Evolutionary conservation across 30 jellyfish, hydroid and myxozoan species (phyloP).

Genomic region (Catostylus mosaicus): DNA sequence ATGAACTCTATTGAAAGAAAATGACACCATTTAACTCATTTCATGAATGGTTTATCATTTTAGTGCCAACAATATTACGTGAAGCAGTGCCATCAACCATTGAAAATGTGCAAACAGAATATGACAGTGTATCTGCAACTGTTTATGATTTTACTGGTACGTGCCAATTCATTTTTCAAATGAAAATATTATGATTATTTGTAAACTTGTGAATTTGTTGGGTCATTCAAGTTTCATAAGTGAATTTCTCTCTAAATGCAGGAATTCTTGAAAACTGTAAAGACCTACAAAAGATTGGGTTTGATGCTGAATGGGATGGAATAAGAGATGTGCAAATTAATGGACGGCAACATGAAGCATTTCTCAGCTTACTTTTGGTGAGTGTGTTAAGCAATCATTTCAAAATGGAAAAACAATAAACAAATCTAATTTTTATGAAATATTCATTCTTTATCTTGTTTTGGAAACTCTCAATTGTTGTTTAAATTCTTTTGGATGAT

Average conservation of each 20-base stretch:
- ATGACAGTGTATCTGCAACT: constrained; percentile 42
- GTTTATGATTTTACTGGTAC: constrained; percentile 71
- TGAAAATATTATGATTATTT: too few species aligned
- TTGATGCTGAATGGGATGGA: constrained; percentile 58
- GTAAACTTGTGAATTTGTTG: too few species aligned
- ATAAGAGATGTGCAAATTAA: constrained; percentile 80
- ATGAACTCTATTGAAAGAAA: too few species aligned
- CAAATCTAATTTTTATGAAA: too few species aligned
- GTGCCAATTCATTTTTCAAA: too few species aligned
- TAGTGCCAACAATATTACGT: constrained; percentile 76
- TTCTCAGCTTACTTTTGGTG: constrained; percentile 72
- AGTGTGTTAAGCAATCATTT: too few species aligned
- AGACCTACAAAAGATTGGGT: constrained; percentile 25
- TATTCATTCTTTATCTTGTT: too few species aligned
- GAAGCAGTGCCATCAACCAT: constrained; percentile 93
- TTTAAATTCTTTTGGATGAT: too few species aligned
- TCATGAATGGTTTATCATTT: not conserved
- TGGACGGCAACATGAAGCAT: constrained; percentile 89
- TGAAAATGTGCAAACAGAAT: constrained; percentile 58
- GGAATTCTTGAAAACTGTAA: constrained; percentile 74
- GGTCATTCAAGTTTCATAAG: not conserved
- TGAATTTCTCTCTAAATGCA: constrained; percentile 5
- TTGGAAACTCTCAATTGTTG: too few species aligned
- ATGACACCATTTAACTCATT: too few species aligned
- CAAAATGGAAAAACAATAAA: too few species aligned